Percentiles rank a stretch among this genome's conserved stretches.
Evolutionary conservation across 1,140 invertebrate species (phyloP).

Genomic region (Panagrolaimus sp.): DNA sequence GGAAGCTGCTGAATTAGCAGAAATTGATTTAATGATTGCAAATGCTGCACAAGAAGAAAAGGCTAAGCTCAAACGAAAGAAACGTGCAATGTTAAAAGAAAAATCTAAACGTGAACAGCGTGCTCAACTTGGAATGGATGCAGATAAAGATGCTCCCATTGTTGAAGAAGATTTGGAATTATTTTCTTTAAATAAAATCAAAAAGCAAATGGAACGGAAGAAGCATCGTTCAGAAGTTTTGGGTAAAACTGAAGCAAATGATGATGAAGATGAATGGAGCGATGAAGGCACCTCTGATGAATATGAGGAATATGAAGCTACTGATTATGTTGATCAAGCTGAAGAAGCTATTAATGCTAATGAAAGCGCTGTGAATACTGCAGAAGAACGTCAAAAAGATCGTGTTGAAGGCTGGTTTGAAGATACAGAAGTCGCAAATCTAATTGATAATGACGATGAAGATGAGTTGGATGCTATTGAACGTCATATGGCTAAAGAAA

Average conservation of each 20-base stretch:
- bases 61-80: constrained; percentile 64
- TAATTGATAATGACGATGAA: constrained; percentile 39
- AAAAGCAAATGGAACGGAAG: constrained; percentile 19
- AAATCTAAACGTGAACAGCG: constrained; percentile 78
- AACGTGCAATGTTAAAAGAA: constrained; percentile 77
- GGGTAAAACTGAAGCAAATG: neutral
- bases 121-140: constrained; percentile 87
- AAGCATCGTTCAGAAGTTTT: neutral
- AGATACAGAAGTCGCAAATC: constrained; percentile 28
- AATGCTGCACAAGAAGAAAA: constrained; percentile 46
- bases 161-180: constrained; percentile 59
- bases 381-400: neutral
- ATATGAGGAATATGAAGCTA: constrained; percentile 9
- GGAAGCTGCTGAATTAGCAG: constrained; percentile 58
- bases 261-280: neutral
- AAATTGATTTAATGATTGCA: constrained; percentile 53
- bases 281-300: constrained; percentile 8
- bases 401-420: constrained; percentile 13
- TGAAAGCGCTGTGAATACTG: constrained; percentile 11
- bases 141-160: constrained; percentile 74
- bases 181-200: constrained; percentile 61
- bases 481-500: constrained; percentile 46
- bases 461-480: constrained; percentile 40
- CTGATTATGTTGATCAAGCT: constrained; percentile 18
- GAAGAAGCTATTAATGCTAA: neutral